A percentile compares a stretch with the other conserved stretches of the same genome.
Evolutionary conservation across 2,113 vertebrate species (phyloP).

Genomic region (Notechis scutatus): DNA sequence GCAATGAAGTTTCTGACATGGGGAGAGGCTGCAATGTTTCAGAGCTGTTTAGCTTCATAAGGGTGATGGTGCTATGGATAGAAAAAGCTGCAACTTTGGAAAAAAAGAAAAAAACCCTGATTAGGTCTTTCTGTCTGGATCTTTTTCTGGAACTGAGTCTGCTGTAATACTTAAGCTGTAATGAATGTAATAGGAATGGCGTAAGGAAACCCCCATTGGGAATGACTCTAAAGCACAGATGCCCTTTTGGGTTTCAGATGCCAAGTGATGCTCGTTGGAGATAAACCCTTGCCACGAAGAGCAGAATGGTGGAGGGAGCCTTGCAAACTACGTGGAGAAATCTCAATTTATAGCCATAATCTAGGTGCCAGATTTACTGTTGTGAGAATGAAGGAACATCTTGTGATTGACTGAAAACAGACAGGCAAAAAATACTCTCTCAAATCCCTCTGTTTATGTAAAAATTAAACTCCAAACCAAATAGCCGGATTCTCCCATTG

Average conservation of each 20-base stretch:
- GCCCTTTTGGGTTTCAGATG: rapidly evolving
- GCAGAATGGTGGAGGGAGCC: rapidly evolving
- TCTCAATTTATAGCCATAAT: slow-evolving; percentile 4
- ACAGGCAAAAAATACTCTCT: not conserved
- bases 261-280: rapidly evolving
- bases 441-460: not conserved
- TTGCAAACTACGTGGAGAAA: not conserved
- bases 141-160: slow-evolving; percentile 6
- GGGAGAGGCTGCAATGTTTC: slow-evolving; percentile 65
- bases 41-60: slow-evolving; percentile 46
- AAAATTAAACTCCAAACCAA: not conserved
- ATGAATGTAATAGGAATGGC: not conserved
- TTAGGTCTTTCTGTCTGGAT: slow-evolving; percentile 5
- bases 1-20: slow-evolving; percentile 51
- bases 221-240: not conserved
- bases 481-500: not conserved
- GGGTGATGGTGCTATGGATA: not conserved
- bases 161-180: not conserved
- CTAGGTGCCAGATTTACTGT: slow-evolving; percentile 25
- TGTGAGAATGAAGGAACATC: slow-evolving; percentile 6
- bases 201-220: rapidly evolving
- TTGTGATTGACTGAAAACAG: not conserved
- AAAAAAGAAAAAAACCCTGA: not conserved
- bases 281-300: rapidly evolving
- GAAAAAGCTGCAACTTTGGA: not conserved